Base-by-base conservation (phyloP, 2,888 invertebrate genomes). In the Drosophila mayaguana region DNA sequence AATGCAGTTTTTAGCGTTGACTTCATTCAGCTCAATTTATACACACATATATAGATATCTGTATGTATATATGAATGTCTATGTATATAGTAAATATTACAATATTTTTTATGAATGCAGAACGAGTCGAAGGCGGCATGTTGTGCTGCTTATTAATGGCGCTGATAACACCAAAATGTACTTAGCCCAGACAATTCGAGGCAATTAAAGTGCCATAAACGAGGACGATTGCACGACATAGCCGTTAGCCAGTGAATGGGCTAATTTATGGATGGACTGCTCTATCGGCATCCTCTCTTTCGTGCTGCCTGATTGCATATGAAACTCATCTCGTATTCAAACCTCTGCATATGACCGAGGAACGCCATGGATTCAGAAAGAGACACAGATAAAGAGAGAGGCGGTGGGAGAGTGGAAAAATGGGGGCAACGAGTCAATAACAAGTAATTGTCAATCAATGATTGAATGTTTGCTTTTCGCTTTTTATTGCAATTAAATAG, bases 1-100 rank as follows among this genome's bases (percentile, higher is more conserved):
- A 84, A 84, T 82, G 82, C 85, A 82, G 74, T 84, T 81, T 84
- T 84, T 82, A 72, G 65, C 69, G 84, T 53, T 71, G 63, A 74
- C 78, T 78, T 81, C 66, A 72, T 81, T 76, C 78, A 64, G 53
- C 68, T 42, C 62, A 53, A 68, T 68, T 66, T 62, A 59, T 53
- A 66, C 40, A 59, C 51, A 66, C 40, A 40, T 28, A 9, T 20
- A 42, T 0, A 28, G 2, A 20, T 7, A 42, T 5, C 14, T 1
- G n/a, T n/a, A 22, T 14, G 18, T 12, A 55, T 14, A 18, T 28
- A n/a, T n/a, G 18, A 4, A 22, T 5, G 32, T 11, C 32, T 16
- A 43, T 16, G 32, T 36, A 6, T 45, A 34, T 22, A 36, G 50
- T 36, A 57, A 25, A 25, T 48, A n/a, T 51, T 34, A 28, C 57